A percentile compares a stretch with the other conserved stretches of the same genome.
These are phyloP conservation scores for Myiagra hebetior DNA, from an alignment of 2,113 vertebrate species.

Conservation along the genomic window DNA sequence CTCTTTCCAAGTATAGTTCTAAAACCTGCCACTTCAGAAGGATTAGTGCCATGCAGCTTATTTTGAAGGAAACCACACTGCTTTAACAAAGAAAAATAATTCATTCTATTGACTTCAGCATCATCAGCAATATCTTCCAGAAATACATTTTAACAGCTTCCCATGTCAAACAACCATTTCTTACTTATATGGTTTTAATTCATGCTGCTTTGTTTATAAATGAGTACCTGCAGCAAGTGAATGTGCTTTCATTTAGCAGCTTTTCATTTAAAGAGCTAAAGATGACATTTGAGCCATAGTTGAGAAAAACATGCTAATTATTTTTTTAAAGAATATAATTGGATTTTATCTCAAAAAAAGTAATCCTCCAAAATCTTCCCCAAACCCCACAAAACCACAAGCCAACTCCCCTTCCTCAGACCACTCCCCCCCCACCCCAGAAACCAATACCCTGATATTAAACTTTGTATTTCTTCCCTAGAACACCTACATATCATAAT, in stretches of 20 bases:
- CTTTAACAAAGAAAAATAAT: not conserved
- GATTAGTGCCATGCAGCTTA: not conserved
- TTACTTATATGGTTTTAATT: not conserved
- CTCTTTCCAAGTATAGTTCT: not conserved
- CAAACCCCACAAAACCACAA: not conserved
- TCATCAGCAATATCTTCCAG: not conserved
- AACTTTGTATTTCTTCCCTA: constrained; percentile 1
- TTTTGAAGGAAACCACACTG: not conserved
- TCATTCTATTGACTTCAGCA: not conserved
- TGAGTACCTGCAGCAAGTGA: not conserved
- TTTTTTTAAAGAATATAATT: not conserved
- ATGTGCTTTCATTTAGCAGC: not conserved
- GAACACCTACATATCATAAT: not conserved
- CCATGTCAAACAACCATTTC: not conserved
- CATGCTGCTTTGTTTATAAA: not conserved
- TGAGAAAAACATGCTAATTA: not conserved
- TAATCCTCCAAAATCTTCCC: not conserved
- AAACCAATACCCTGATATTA: not conserved
- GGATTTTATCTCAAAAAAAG: not conserved
- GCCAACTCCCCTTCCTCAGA: not conserved
- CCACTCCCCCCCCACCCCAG: too few species aligned
- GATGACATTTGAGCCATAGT: not conserved
- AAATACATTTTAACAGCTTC: not conserved
- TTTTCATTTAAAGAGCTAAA: not conserved
- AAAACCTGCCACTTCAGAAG: not conserved